Percentiles rank a stretch among this genome's conserved stretches.
These are phyloP conservation scores for Vulpes vulpes DNA, from an alignment of 2,113 vertebrate species.

Conservation along the genomic window DNA sequence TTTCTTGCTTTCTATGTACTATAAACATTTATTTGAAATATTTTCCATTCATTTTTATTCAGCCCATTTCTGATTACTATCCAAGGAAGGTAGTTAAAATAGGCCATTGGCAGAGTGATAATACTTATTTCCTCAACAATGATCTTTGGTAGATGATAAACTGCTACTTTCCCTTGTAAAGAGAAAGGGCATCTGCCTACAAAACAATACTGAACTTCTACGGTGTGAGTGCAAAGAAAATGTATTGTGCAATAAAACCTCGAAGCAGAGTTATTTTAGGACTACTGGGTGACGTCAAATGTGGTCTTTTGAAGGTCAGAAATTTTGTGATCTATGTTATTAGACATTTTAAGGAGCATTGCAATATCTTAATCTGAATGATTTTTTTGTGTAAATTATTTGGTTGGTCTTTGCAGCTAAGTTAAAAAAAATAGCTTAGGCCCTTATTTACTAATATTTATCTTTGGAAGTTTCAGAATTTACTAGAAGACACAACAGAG, in stretches of 20 bases:
- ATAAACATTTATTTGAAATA: constrained; percentile 64
- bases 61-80: constrained; percentile 34
- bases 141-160: constrained; percentile 76
- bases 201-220: constrained; percentile 77
- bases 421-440: constrained; percentile 68
- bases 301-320: constrained; percentile 86
- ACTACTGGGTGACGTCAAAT: constrained; percentile 79
- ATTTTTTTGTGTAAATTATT: constrained; percentile 76
- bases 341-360: constrained; percentile 79
- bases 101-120: constrained; percentile 70
- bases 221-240: constrained; percentile 79
- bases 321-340: constrained; percentile 80
- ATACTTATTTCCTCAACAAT: constrained; percentile 75
- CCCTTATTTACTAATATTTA: neutral
- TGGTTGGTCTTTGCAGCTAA: constrained; percentile 82
- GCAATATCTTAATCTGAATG: constrained; percentile 76
- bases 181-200: constrained; percentile 78
- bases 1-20: constrained; percentile 50
- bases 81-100: constrained; percentile 55
- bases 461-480: constrained; percentile 7
- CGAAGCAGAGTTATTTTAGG: constrained; percentile 76
- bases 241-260: constrained; percentile 70
- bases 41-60: neutral
- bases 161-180: constrained; percentile 74
- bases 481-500: neutral